Evolutionary conservation across 2,888 invertebrate genomes (phyloP).

Genomic region (Cyclophora albipunctata): DNA sequence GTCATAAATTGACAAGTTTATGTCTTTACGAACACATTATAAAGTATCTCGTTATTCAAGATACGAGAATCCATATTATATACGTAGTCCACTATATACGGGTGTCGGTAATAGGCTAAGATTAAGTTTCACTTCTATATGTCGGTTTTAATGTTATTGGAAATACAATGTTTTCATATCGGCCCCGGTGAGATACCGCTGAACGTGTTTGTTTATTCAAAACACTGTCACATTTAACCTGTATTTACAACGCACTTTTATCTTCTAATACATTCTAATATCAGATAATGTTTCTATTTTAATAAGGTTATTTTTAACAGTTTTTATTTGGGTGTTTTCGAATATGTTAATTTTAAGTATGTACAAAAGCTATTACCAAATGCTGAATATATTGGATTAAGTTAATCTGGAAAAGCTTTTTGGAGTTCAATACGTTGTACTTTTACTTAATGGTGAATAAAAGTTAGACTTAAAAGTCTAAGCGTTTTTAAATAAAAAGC

Average conservation of each 20-base stretch:
- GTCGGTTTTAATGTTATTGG: slow-evolving; percentile 19
- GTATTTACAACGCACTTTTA: background rate
- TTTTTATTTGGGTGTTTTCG: background rate
- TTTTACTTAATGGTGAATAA: no score
- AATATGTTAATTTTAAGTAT: background rate
- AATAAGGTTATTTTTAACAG: no score
- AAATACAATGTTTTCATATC: slow-evolving; percentile 13
- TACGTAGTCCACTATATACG: slow-evolving; percentile 7
- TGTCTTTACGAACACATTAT: slow-evolving; percentile 21
- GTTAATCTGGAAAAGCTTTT: background rate
- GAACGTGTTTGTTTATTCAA: background rate
- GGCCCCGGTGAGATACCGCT: background rate
- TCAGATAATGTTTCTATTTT: background rate
- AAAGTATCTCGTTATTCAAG: slow-evolving; percentile 18
- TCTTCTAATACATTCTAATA: background rate
- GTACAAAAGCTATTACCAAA: background rate
- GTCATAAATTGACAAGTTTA: slow-evolving; percentile 27
- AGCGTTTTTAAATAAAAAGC: no score
- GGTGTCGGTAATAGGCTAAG: slow-evolving; percentile 17
- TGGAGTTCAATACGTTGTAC: no score
- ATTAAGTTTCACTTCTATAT: slow-evolving; percentile 21
- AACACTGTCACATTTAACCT: background rate
- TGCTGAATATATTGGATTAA: background rate
- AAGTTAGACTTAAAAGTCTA: no score
- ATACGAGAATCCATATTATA: background rate